phyloP scores from a whole-genome alignment of 1,140 invertebrate species.

The Sarcophaga bullata region DNA sequence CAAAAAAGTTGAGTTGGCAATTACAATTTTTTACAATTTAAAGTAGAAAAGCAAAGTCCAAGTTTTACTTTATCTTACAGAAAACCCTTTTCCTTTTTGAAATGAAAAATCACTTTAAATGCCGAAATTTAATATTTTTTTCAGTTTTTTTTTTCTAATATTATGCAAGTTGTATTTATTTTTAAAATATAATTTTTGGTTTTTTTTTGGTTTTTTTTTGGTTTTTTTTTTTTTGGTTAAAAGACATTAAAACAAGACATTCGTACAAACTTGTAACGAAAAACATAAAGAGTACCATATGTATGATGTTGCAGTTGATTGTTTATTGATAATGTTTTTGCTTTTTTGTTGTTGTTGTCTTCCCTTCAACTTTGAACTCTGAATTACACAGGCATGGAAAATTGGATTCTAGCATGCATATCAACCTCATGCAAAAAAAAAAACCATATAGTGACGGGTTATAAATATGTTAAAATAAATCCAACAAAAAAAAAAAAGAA shows the following conservation, averaged over 20 bases:
- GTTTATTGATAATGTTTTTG: not conserved
- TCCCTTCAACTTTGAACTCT: conserved; percentile 23
- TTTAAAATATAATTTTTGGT: not conserved
- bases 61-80: no score
- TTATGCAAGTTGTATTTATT: conserved; percentile 12
- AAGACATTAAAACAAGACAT: not conserved
- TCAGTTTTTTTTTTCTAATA: not conserved
- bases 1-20: no score
- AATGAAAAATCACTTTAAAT: no score
- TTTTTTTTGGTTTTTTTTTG: not conserved
- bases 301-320: not conserved
- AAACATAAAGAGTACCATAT: conserved; percentile 1
- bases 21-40: no score
- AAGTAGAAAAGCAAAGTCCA: no score
- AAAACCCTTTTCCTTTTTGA: no score
- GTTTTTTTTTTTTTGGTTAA: not conserved
- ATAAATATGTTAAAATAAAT: not conserved
- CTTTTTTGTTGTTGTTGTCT: not conserved
- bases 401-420: conserved; percentile 18
- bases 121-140: no score
- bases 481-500: not conserved
- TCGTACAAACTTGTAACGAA: not conserved
- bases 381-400: conserved; percentile 14
- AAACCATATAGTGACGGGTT: no score
- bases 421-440: not conserved